phyloP scores from a whole-genome alignment of 64 coral and sea anemone species.

The Pachyseris speciosa region DNA sequence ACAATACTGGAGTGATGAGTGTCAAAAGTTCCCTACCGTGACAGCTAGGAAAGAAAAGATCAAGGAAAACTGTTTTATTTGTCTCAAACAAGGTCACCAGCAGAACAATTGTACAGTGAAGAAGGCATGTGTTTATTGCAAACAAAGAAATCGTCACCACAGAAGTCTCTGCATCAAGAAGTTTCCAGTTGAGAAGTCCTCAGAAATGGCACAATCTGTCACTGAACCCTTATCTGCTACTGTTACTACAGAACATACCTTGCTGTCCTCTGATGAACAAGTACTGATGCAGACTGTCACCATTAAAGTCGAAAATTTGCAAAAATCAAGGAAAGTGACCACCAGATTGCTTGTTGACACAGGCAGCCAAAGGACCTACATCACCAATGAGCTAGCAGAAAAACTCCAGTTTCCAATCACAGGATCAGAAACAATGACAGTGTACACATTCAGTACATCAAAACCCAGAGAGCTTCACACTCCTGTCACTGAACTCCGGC shows the following conservation, averaged over 20 bases:
- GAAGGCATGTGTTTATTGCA: neutral
- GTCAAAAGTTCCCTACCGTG: neutral
- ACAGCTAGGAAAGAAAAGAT: conserved; percentile 12
- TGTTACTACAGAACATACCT: neutral
- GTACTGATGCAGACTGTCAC: conserved; percentile 22
- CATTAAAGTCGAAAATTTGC: neutral
- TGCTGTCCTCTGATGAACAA: neutral
- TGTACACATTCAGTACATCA: neutral
- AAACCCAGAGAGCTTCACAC: neutral
- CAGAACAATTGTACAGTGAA: neutral
- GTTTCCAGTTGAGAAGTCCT: neutral
- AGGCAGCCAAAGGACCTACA: conserved; percentile 33
- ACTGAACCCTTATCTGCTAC: neutral
- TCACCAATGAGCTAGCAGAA: neutral
- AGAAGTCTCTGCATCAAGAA: conserved; percentile 23
- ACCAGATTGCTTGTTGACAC: neutral
- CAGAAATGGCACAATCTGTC: neutral
- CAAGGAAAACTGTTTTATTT: neutral
- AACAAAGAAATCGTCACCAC: neutral
- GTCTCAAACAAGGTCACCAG: neutral
- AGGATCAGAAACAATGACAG: neutral
- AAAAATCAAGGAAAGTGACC: neutral
- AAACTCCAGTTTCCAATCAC: conserved; percentile 9
- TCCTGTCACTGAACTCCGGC: neutral
- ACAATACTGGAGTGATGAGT: neutral